Evolutionary conservation across 2,113 vertebrate genomes (phyloP).

Genomic region (Callorhinus ursinus): DNA sequence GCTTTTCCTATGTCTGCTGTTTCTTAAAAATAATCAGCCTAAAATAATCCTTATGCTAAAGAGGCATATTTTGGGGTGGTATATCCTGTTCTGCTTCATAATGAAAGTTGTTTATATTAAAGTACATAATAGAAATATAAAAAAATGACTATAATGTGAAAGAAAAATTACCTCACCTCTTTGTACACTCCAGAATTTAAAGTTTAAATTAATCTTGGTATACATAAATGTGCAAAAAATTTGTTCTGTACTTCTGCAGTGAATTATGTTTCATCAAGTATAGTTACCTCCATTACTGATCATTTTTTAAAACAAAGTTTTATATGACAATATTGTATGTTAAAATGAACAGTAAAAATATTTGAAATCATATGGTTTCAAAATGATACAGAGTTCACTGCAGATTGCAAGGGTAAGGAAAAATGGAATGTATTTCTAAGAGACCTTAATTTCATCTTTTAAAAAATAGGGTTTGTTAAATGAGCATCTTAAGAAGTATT

Average conservation of each 20-base stretch:
- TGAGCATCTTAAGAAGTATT: constrained; percentile 31
- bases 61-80: neutral
- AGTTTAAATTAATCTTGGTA: neutral
- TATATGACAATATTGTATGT: neutral
- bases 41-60: neutral
- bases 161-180: neutral
- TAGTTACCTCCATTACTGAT: neutral
- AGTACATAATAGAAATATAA: neutral
- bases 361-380: constrained; percentile 5
- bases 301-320: constrained; percentile 5
- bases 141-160: neutral
- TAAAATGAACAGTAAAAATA: constrained; percentile 9
- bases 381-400: neutral
- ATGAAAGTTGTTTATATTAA: constrained; percentile 16
- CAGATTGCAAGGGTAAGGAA: constrained; percentile 39
- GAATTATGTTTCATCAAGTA: neutral
- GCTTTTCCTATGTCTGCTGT: neutral
- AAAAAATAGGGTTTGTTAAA: constrained; percentile 52
- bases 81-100: neutral
- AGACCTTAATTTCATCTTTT: constrained; percentile 35
- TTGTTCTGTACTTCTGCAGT: neutral
- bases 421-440: constrained; percentile 44
- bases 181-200: neutral
- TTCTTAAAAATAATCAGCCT: neutral
- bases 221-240: neutral